Percentiles rank a stretch among this genome's conserved stretches.
These are phyloP conservation scores for Drosophila ananassae DNA, from an alignment of 1,140 invertebrate species.

Conservation along the genomic window DNA sequence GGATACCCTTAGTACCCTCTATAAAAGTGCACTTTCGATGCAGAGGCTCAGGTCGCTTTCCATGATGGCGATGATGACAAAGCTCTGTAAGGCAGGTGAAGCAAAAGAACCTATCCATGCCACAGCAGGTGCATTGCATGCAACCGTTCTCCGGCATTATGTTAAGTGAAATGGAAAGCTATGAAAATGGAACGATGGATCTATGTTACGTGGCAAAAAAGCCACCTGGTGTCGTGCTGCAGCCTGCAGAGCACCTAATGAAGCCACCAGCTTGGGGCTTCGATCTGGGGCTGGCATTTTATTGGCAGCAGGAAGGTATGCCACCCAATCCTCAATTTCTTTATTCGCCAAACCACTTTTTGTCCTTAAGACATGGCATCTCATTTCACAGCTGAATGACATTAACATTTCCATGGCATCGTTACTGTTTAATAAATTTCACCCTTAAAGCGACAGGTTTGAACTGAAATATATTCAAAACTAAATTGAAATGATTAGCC, in stretches of 20 bases:
- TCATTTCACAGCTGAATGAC: conserved; percentile 61
- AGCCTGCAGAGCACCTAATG: conserved; percentile 28
- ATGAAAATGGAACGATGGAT: conserved; percentile 57
- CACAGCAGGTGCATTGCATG: conserved; percentile 20
- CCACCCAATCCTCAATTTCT: not conserved
- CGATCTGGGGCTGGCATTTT: conserved; percentile 57
- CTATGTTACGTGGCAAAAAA: conserved; percentile 11
- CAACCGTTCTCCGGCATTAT: conserved; percentile 25
- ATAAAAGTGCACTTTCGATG: conserved; percentile 7
- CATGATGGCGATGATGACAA: conserved; percentile 35
- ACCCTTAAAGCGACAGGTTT: too few relatives aligned
- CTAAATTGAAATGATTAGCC: too few relatives aligned
- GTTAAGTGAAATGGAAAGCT: conserved; percentile 71
- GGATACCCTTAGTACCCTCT: conserved; percentile 11
- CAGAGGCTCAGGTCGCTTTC: not conserved
- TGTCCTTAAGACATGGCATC: conserved; percentile 12
- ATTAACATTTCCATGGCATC: conserved; percentile 24
- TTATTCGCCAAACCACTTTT: not conserved
- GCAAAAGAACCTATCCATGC: conserved; percentile 42
- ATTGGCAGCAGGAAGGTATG: conserved; percentile 49
- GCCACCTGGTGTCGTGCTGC: conserved; percentile 13
- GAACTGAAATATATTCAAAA: not conserved
- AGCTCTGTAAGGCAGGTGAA: conserved; percentile 22
- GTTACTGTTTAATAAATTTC: conserved; percentile 47
- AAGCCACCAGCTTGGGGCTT: conserved; percentile 9